Base-by-base conservation (phyloP, 2,797 vertebrate genomes). In the Furcifer pardalis region DNA sequence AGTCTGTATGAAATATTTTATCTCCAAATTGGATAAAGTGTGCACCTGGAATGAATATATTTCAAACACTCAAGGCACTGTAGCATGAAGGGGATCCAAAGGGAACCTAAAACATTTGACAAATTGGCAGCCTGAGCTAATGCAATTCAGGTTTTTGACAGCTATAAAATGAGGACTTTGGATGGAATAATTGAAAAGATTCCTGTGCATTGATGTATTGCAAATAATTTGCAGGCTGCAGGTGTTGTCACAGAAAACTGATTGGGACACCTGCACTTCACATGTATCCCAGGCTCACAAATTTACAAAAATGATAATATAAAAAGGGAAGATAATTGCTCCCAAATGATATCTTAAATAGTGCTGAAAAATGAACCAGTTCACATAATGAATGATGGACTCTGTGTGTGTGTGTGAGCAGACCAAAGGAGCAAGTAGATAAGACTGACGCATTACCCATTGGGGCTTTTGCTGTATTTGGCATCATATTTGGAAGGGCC, bases 101-200 rank as follows among this genome's bases (percentile, higher is more conserved):
- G 63, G 19, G 30, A 68, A 1, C 5, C 63, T 84, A 77, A n/a
- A 7, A 21, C 30, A 15, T 37, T 7, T 23, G 3, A 5, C 60
- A 71, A 88, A 71, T 23, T 30, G 68, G 19, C 66, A 81, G 82
- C 27, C 30, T 62, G 42, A 77, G 37, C 52, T 68, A 76, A 73
- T 60, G 73, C 78, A 84, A 73, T 76, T 49, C 59, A 76, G 32
- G 32, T 65, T 19, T n/a, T n/a, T 87, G 75, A 60, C 32, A 7
- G 77, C 83, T 60, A 60, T 44, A 90, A 88, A 15, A 68, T 86
- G 66, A 83, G n/a, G 84, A 56, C 32, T 65, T 83, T 79, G 82
- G 44, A 88, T 77, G 2, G 49, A 86, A 72, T 35, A 13, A 7
- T 77, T 87, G 71, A 79, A 65, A 49, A 27, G 35, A 32, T 63